These are phyloP conservation scores for Malurus cyaneus DNA, from an alignment of 2,113 vertebrate genomes.

Conservation along the genomic window DNA sequence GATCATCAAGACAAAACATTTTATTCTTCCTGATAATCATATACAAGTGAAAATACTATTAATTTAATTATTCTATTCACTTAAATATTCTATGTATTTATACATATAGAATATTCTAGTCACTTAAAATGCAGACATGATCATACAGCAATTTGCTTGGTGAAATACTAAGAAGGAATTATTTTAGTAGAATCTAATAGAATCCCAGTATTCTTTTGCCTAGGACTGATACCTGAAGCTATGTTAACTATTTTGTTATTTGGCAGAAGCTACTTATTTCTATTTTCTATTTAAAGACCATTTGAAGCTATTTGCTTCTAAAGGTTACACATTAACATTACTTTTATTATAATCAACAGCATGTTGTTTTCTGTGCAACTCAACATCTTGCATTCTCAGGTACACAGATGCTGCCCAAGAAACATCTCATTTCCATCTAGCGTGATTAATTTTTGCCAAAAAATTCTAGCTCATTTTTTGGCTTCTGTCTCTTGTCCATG, in stretches of 20 bases:
- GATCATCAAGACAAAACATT: neutral
- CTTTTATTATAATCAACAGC: neutral
- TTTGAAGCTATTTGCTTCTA: neutral
- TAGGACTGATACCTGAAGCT: neutral
- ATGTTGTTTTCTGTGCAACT: neutral
- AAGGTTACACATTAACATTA: neutral
- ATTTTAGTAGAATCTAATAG: neutral
- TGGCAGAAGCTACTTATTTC: neutral
- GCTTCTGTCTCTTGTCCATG: neutral
- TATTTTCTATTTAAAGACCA: neutral
- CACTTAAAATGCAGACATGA: fast-evolving
- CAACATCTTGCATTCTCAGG: neutral
- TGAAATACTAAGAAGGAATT: neutral
- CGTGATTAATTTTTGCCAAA: neutral
- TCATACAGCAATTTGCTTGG: neutral
- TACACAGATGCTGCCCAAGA: neutral
- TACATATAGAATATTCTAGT: neutral
- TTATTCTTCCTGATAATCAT: no score
- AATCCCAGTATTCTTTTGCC: neutral
- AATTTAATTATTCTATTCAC: neutral
- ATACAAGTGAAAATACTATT: neutral
- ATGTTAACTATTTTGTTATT: neutral
- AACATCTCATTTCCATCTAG: neutral
- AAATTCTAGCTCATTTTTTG: neutral
- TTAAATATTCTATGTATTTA: neutral